Base-by-base conservation (phyloP, 30 jellyfish, hydroid and myxozoan species). In the Turritopsis rubra region DNA sequence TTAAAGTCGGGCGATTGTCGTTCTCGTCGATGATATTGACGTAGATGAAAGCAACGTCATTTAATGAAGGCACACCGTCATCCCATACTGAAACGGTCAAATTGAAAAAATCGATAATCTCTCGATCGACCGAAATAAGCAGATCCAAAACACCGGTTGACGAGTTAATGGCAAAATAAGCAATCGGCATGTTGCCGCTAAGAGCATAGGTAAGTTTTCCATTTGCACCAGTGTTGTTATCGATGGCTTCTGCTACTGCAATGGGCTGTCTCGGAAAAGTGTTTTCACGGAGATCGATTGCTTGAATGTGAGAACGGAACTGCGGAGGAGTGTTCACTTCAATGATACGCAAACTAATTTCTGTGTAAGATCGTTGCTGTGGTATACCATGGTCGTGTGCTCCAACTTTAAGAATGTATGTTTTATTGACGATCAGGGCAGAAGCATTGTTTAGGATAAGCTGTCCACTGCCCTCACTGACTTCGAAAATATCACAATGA, bases 1-100 rank as follows among this genome's bases (percentile, higher is more conserved):
- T 29, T 52, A 80, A 53, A n/a, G 28, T 65, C 25, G 87, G 87
- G 8, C 84, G 0, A 21, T 80, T 80, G 60, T 80, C 87, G 27
- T 80, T 80, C 21, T 53, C 83, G 52, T 80, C 82, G 7, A 53
- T 21, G 16, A 80, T 65, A 24, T 54, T 19, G 83, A 80, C 52
- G 74, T 4, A 0, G 66, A 80, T 24, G 73, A n/a, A 1, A 21
- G 87, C 26, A 21, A 52, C 17, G 82, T 24, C 83, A 21, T 53
- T 52, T 20, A n/a, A 65, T 19, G 21, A 18, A 8, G 84, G 87
- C 21, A 53, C 9, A 21, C 74, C 66, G 23, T 1, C 30, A 65
- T 80, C 74, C 65, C 24, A 21, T 8, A 80, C 66, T 21, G 8
- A 21, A 0, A 80, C 85, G 13, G 30, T 24, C 0, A 78, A 1